A percentile compares a stretch with the other conserved stretches of the same genome.
Conservation (phyloP, 2,797 vertebrate species). For the Lagorchestes hirsutus region DNA sequence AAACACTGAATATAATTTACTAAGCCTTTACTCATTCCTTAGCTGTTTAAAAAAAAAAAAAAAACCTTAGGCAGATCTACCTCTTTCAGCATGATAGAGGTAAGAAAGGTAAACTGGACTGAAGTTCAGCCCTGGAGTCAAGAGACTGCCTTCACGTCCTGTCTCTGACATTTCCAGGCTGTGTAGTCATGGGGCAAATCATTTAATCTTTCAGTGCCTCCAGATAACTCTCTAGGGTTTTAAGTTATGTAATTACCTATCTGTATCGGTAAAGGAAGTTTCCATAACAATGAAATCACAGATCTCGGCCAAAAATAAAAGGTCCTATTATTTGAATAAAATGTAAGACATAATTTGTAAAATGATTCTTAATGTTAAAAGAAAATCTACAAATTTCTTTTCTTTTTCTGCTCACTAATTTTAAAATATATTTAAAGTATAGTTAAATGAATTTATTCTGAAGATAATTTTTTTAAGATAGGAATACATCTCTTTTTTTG, state of each 20-base stretch:
- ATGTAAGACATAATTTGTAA: not conserved
- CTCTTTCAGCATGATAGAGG: not conserved
- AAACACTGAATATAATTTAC: not conserved
- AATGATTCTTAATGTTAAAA: slow-evolving; percentile 17
- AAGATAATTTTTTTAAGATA: not conserved
- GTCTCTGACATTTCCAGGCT: not conserved
- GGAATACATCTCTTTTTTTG: not conserved
- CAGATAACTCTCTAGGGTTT: not conserved
- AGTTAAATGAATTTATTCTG: not conserved
- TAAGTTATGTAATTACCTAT: not conserved
- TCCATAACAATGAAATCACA: not conserved
- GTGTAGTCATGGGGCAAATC: not conserved
- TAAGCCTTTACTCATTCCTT: slow-evolving; percentile 18
- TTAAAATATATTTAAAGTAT: not conserved
- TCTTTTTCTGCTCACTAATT: not conserved
- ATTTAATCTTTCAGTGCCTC: not conserved
- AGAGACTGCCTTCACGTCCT: not conserved
- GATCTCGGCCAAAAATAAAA: not conserved
- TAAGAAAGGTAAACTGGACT: not conserved
- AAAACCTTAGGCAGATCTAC: not conserved
- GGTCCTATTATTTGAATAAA: not conserved
- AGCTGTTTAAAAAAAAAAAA: not conserved
- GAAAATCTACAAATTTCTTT: not conserved
- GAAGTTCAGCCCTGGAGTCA: not conserved
- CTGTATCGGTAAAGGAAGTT: not conserved